These are phyloP conservation scores for Phyllotis vaccarum DNA, from an alignment of 2,797 vertebrate species.

Conservation along the genomic window DNA sequence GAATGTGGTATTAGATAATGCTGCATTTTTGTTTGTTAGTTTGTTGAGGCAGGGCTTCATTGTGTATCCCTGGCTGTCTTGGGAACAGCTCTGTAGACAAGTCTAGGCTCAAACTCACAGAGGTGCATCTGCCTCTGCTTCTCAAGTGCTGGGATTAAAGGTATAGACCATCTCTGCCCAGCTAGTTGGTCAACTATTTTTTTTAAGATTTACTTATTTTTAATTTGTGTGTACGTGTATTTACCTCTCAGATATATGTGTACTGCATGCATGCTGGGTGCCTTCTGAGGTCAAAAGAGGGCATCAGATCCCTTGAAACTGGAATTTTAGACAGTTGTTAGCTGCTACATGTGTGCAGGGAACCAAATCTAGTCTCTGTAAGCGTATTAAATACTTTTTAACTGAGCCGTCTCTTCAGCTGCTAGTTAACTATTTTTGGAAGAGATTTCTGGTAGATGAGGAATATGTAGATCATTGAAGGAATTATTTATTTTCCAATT, in stretches of 20 bases:
- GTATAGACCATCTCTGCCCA: neutral
- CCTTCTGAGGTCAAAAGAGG: neutral
- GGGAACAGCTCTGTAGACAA: neutral
- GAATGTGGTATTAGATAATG: neutral
- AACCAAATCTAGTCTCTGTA: neutral
- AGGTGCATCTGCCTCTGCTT: neutral
- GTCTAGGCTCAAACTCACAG: neutral
- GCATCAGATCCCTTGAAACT: neutral
- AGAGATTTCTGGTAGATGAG: constrained; percentile 41
- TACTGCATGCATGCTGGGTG: neutral
- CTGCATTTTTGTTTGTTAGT: neutral
- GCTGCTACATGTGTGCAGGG: neutral
- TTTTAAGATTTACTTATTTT: neutral
- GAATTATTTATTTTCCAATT: constrained; percentile 21
- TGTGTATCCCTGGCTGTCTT: neutral
- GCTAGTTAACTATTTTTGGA: neutral
- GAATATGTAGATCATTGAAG: neutral
- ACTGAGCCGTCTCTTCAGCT: neutral
- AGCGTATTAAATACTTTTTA: neutral
- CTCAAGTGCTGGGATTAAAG: neutral
- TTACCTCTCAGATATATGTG: neutral
- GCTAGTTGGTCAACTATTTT: neutral
- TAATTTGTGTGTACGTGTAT: neutral
- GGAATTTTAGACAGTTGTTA: neutral
- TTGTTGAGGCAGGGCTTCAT: neutral